Evolutionary conservation across 2,797 vertebrate species (phyloP).

Genomic region (Myotis pilosus): DNA sequence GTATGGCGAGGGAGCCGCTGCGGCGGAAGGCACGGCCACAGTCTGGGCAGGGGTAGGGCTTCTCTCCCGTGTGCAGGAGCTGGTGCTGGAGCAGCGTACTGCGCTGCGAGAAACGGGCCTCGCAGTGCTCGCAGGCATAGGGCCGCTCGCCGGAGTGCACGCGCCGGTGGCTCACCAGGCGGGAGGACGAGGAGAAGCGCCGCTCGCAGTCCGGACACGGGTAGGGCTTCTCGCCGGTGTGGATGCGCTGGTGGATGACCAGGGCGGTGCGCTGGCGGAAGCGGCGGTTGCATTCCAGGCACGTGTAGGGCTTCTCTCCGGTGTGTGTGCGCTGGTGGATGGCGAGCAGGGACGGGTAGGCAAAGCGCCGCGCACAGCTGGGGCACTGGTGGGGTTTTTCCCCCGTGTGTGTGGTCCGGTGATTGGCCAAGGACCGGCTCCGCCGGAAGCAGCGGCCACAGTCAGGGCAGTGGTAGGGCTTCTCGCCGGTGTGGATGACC

Average conservation of each 20-base stretch:
- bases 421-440: conserved; percentile 75
- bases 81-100: conserved; percentile 73
- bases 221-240: conserved; percentile 71
- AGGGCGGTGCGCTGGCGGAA: conserved; percentile 74
- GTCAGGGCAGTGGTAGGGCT: conserved; percentile 79
- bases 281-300: conserved; percentile 70
- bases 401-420: conserved; percentile 66
- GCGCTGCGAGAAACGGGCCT: conserved; percentile 75
- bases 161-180: conserved; percentile 72
- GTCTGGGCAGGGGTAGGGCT: conserved; percentile 73
- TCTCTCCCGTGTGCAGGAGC: conserved; percentile 73
- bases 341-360: conserved; percentile 72
- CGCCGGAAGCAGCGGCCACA: conserved; percentile 73
- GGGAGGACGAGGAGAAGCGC: conserved; percentile 71
- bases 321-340: conserved; percentile 78
- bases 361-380: conserved; percentile 70
- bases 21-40: conserved; percentile 69
- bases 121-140: conserved; percentile 74
- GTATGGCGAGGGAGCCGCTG: conserved; percentile 69
- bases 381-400: conserved; percentile 76
- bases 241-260: conserved; percentile 74
- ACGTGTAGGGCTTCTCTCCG: conserved; percentile 74
- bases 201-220: conserved; percentile 71
- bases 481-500: conserved; percentile 78
- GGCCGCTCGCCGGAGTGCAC: conserved; percentile 76